phyloP scores from a whole-genome alignment of 2,113 vertebrate genomes.

The Atlantisia rogersi region DNA sequence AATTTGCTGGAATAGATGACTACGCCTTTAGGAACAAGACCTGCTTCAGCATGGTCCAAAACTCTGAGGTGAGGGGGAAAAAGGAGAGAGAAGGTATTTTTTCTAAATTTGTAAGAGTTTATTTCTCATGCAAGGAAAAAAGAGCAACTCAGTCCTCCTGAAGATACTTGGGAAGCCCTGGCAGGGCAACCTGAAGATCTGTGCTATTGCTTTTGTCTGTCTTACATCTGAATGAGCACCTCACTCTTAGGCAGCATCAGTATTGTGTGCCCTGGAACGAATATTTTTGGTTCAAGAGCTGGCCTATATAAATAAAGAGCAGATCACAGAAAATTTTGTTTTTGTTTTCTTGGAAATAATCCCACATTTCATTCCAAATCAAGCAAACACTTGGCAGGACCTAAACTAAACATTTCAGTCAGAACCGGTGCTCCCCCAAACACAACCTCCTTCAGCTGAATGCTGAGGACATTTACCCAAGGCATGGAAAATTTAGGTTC shows the following conservation, averaged over 20 bases:
- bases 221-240: background rate
- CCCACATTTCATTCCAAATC: background rate
- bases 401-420: background rate
- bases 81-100: background rate
- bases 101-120: background rate
- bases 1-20: background rate
- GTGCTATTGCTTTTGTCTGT: background rate
- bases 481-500: background rate
- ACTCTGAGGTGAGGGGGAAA: background rate
- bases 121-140: background rate
- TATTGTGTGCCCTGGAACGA: background rate
- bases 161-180: background rate
- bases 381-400: slow-evolving; percentile 9
- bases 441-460: background rate
- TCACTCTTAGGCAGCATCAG: background rate
- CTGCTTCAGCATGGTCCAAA: background rate
- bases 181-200: background rate
- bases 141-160: background rate
- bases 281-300: background rate
- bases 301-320: background rate
- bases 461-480: background rate
- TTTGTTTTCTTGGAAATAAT: slow-evolving; percentile 23
- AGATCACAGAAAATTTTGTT: background rate
- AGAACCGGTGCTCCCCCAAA: background rate
- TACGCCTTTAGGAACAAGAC: background rate